phyloP scores from a whole-genome alignment of 2,888 invertebrate species.

The Folsomia candida region DNA sequence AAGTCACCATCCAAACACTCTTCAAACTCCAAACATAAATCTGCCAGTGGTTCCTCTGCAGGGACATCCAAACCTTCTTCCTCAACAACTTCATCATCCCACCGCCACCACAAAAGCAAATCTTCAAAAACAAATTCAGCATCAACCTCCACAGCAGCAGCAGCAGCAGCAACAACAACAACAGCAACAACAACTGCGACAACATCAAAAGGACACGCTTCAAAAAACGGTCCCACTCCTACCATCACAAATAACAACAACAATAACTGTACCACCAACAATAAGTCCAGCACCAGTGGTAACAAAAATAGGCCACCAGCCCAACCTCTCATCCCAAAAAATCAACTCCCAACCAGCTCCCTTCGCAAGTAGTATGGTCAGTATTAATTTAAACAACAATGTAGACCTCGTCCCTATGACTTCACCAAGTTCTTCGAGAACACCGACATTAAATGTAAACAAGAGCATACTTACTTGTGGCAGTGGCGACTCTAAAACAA shows the following conservation, averaged over 20 bases:
- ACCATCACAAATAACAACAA: neutral
- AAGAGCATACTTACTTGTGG: neutral
- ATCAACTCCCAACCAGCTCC: neutral
- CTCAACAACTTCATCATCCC: too few relatives aligned
- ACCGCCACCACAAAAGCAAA: neutral
- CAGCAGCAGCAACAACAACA: conserved; percentile 16
- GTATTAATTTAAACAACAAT: conserved; percentile 27
- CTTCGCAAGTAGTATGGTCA: conserved; percentile 21
- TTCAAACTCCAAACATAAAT: neutral
- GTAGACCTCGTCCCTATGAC: conserved; percentile 22
- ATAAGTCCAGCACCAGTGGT: neutral
- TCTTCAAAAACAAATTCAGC: conserved; percentile 8
- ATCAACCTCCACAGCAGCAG: conserved; percentile 9
- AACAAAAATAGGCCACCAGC: neutral
- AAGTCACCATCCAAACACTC: neutral
- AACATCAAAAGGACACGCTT: conserved; percentile 5
- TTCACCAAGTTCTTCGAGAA: neutral
- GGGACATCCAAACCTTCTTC: conserved; percentile 17
- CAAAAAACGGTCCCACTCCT: conserved; percentile 3
- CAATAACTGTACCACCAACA: neutral
- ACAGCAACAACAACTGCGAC: conserved; percentile 12
- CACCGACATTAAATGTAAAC: neutral
- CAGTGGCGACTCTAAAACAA: conserved; percentile 23
- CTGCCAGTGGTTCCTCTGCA: too few relatives aligned
- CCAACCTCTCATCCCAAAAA: neutral